A percentile compares a stretch with the other conserved stretches of the same genome.
Conservation (phyloP, 1,140 invertebrate species). For the Atopsyche davidsoni region DNA sequence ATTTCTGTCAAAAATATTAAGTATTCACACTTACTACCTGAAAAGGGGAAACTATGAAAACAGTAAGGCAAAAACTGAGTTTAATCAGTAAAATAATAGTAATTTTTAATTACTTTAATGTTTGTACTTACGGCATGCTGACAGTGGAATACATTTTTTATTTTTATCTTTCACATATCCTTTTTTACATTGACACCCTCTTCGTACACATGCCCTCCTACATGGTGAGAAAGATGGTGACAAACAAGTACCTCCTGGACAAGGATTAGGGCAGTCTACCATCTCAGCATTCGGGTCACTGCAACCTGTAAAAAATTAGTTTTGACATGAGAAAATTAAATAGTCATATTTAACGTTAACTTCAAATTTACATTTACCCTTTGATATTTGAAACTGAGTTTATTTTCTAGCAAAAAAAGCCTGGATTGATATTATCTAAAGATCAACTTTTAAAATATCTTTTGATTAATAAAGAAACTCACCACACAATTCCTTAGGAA, state of each 20-base stretch:
- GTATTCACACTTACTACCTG: no score
- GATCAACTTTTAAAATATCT: background rate
- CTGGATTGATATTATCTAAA: background rate
- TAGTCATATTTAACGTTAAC: background rate
- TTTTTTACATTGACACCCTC: constrained; percentile 20
- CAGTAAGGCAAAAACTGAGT: no score
- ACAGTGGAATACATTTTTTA: constrained; percentile 11
- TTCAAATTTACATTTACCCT: background rate
- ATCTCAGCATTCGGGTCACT: constrained; percentile 18
- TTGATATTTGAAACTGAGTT: background rate
- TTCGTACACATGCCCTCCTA: background rate
- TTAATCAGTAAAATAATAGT: no score
- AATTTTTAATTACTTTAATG: no score
- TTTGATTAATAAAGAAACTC: background rate
- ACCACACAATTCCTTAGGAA: background rate
- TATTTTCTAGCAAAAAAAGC: background rate
- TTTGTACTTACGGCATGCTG: constrained; percentile 3
- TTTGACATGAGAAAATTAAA: background rate
- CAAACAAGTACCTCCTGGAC: constrained; percentile 19
- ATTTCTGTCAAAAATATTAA: no score
- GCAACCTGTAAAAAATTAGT: constrained; percentile 2
- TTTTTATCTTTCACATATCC: constrained; percentile 15
- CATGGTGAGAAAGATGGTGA: constrained; percentile 8
- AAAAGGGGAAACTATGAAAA: no score
- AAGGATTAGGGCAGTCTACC: constrained; percentile 12